Evolutionary conservation across 1,140 invertebrate genomes (phyloP), one percentile per base, ranked within the genome.

Genomic region (Zaprionus vittiger): DNA sequence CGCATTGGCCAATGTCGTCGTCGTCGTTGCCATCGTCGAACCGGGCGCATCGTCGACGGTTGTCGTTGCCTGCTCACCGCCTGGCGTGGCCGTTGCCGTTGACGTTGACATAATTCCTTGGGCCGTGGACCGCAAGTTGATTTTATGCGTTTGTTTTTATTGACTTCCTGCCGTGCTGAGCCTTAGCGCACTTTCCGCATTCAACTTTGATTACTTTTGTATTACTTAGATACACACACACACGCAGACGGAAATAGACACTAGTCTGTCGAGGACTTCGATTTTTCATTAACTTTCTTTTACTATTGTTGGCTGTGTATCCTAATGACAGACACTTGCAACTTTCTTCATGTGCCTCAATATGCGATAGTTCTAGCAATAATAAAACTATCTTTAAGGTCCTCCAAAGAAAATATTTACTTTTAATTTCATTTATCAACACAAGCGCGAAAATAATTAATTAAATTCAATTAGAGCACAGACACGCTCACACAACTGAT

Each of bases 121-220:
- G n/a, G 3, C 17, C 44, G 66, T 68, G 63, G 57, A 89, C 79
- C 79, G 62, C 85, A 91, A 91, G 82, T 82, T 91, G 81, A 70
- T 80, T 91, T 91, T 77, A 81, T 90, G 79, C 77, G 76, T 75
- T 89, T 90, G 79, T 81, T 89, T 90, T 90, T 84, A 89, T 90
- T 77, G 81, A 89, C 81, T 90, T 89, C 84, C 84, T 81, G 84
- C 78, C 81, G 84, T 73, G 79, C 76, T 69, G 20, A n/a, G 56
- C 60, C n/a, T 38, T 22, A 14, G 52, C 57, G 37, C 55, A 66
- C 61, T 73, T 79, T 63, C 73, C 55, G 62, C 65, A 59, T 72
- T 73, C 22, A 65, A 65, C 64, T 82, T 90, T 91, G 79, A 90
- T 90, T 90, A 80, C 81, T 82, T 80, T 85, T 63, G 56, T 66